Base-by-base conservation (phyloP, 2,888 invertebrate genomes). In the Tridacna crocea region DNA sequence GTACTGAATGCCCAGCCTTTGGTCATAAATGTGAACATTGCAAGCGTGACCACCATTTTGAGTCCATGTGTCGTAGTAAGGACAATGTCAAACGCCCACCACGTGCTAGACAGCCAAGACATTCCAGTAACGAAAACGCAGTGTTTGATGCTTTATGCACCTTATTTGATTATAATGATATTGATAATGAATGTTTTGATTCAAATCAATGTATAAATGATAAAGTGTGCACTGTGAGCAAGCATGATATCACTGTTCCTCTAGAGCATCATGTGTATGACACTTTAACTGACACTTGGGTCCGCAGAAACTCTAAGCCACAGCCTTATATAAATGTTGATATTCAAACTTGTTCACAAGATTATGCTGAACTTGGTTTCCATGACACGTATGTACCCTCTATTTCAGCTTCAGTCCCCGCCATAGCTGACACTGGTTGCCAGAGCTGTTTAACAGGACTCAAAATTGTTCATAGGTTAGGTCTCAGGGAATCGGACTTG, bases 381-480 rank as follows among this genome's bases (percentile, higher is more conserved):
- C n/a, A n/a, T 36, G 36, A 36, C 36, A 2, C 8, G 8, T 36
- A 2, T 2, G 36, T 8, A 2, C 36, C 3, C 8, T 36, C 36
- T 4, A 4, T 8, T 4, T 8, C 36, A 4, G 36, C 8, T 36
- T 2, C 8, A 4, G 36, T 36, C 2, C 36, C 36, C 8, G 36
- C 36, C 36, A 36, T 36, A 11, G 75, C 79, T 36, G 78, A 85
- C 72, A 88, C 88, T 8, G 87, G 88, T 51, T 88, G 83, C 76
- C 89, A 90, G 55, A 83, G 88, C 55, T 91, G 87, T 60, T 85
- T 90, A 12, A 86, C 88, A 10, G 89, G 89, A 1, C 75, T 88
- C 0, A 84, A 86, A 36, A 78, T 88, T 1, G 70, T 88, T 13
- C 66, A 82, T n/a, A 77, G 75, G n/a, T 80, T 91, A 27, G 88